These are phyloP conservation scores for Parnassius orleans DNA, from an alignment of 2,888 invertebrate genomes.

Conservation along the genomic window DNA sequence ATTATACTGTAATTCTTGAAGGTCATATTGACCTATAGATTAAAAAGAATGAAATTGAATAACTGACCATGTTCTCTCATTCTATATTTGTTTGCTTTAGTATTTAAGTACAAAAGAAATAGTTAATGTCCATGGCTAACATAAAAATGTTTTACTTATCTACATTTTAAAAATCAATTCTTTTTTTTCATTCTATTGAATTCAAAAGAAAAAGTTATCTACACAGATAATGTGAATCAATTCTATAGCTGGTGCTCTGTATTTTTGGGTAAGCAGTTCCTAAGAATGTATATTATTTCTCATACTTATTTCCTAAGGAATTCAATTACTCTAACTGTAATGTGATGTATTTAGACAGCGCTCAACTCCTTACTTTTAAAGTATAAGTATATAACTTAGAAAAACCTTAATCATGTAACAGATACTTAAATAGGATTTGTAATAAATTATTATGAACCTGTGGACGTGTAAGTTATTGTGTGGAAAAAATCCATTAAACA, in stretches of 20 bases:
- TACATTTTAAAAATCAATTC: not conserved
- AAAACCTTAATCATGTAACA: slow-evolving; percentile 23
- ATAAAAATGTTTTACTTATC: not conserved
- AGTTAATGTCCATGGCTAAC: not conserved
- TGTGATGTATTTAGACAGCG: slow-evolving; percentile 35
- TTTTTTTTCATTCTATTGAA: no score
- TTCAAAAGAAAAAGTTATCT: not conserved
- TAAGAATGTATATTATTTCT: slow-evolving; percentile 23
- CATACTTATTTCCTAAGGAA: slow-evolving; percentile 11
- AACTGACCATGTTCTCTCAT: slow-evolving; percentile 1
- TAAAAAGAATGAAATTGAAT: slow-evolving; percentile 1
- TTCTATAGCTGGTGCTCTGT: slow-evolving; percentile 16
- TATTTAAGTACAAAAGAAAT: slow-evolving; percentile 9
- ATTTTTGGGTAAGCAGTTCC: slow-evolving; percentile 24
- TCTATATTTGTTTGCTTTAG: not conserved
- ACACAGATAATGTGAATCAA: not conserved
- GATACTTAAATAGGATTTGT: slow-evolving; percentile 25
- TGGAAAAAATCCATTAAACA: not conserved
- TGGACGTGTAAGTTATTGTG: slow-evolving; percentile 14
- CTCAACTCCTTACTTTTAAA: slow-evolving; percentile 32
- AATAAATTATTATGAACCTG: slow-evolving; percentile 22
- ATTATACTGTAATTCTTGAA: slow-evolving; percentile 3
- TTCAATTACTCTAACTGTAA: slow-evolving; percentile 18
- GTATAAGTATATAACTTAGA: slow-evolving; percentile 22
- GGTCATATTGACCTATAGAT: slow-evolving; percentile 21